Conservation (phyloP, 2,888 invertebrate genomes). For the Cerastis leucographa region DNA sequence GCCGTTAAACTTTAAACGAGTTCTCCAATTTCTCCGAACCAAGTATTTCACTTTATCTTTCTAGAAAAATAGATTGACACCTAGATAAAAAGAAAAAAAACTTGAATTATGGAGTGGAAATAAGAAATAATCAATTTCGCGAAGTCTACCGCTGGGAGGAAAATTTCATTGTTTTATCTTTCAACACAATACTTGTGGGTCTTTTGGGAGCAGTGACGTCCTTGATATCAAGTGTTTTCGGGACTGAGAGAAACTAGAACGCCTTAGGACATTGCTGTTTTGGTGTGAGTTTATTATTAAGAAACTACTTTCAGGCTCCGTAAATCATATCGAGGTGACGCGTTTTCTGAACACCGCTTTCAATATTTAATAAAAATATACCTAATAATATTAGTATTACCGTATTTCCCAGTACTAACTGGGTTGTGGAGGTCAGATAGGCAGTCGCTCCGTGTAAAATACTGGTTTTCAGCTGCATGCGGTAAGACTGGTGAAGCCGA, state of each 20-base stretch:
- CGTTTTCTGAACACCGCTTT: background rate
- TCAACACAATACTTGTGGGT: slow-evolving; percentile 56
- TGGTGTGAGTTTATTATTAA: slow-evolving; percentile 7
- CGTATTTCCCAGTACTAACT: no score
- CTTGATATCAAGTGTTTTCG: slow-evolving; percentile 44
- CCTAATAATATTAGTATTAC: background rate
- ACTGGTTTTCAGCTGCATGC: no score
- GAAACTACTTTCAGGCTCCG: background rate
- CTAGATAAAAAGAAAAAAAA: slow-evolving; percentile 51
- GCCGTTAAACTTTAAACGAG: background rate
- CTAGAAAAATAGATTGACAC: slow-evolving; percentile 23
- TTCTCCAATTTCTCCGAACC: background rate
- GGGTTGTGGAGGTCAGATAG: no score
- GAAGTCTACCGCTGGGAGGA: slow-evolving; percentile 36
- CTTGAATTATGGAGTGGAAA: slow-evolving; percentile 38
- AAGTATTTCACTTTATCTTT: background rate
- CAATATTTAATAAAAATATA: no score
- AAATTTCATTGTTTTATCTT: slow-evolving; percentile 63
- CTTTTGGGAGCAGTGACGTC: slow-evolving; percentile 50
- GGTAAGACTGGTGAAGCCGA: no score
- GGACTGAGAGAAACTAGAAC: slow-evolving; percentile 9
- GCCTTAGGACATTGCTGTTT: slow-evolving; percentile 11
- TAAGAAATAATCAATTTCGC: slow-evolving; percentile 58
- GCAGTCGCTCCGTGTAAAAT: no score
- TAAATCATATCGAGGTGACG: background rate